Evolutionary conservation across 2,113 vertebrate species (phyloP), one percentile per base, ranked within the genome.

Genomic region (Sigmodon hispidus): DNA sequence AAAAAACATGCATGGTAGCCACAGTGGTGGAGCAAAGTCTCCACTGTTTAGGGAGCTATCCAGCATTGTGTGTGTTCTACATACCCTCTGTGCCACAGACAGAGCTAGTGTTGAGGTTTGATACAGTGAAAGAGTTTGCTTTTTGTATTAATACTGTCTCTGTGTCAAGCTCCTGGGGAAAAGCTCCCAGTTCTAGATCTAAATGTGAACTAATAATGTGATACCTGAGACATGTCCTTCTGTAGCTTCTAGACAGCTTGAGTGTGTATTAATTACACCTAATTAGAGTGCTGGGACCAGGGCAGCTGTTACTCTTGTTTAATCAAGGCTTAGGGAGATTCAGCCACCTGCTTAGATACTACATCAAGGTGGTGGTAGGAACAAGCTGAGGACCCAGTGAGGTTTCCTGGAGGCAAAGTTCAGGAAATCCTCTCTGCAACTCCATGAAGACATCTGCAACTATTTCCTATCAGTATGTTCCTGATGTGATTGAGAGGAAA

Each of bases 321-420:
- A 96, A 76, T 48, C 3, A 6, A 95, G 52, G 81, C 29, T 90
- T 94, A n/a, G n/a, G 9, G 48, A 86, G 17, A 34, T 69, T 83
- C 29, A 57, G 48, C 24, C 40, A n/a, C 1, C 1, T 43, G 90
- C 86, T 52, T 76, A 9, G 85, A 50, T 84, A 22, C 29, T 3
- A 43, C 17, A 67, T 34, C 21, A n/a, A 19, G 59, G 45, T 72
- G 43, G 4, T n/a, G 11, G 63, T 40, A 15, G 73, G 73, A 9
- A 15, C 55, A 50, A 52, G 40, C 12, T 4, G 45, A 92, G 34
- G 83, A 63, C 45, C 31, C 52, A 40, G 61, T 4, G 34, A 69
- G 45, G 57, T 86, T 92, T 94, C 61, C 72, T 89, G 61, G 85
- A 88, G 57, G 40, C 70, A 21, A 67, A 94, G 59, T 59, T 85